phyloP scores from a whole-genome alignment of 2,888 invertebrate species.

The Automeris io region DNA sequence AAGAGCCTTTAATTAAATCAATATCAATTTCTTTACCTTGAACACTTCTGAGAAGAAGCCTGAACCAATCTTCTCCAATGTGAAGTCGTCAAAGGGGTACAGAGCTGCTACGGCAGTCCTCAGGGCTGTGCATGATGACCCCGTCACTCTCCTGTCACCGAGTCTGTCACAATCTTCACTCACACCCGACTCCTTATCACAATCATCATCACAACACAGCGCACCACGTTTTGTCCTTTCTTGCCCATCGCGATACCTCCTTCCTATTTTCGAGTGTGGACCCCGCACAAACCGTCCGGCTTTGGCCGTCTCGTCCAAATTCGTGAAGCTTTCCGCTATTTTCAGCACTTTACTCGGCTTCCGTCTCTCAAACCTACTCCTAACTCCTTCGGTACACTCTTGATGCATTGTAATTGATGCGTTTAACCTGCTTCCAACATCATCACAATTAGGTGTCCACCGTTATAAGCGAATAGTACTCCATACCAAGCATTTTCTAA shows the following conservation, averaged over 20 bases:
- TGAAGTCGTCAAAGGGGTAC: slow-evolving; percentile 95
- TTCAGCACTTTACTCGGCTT: slow-evolving; percentile 71
- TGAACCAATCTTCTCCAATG: slow-evolving; percentile 93
- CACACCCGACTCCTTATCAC: slow-evolving; percentile 70
- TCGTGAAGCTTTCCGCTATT: slow-evolving; percentile 74
- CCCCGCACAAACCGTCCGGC: slow-evolving; percentile 65
- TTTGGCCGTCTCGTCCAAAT: slow-evolving; percentile 69
- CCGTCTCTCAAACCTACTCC: slow-evolving; percentile 65
- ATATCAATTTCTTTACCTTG: slow-evolving; percentile 84
- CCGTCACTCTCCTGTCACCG: slow-evolving; percentile 65
- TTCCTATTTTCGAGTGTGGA: slow-evolving; percentile 59
- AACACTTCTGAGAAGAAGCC: slow-evolving; percentile 99
- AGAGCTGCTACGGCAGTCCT: slow-evolving; percentile 94
- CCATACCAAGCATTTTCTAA: slow-evolving; percentile 41
- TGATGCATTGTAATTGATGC: slow-evolving; percentile 71
- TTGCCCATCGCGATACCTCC: slow-evolving; percentile 44
- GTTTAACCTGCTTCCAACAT: slow-evolving; percentile 70
- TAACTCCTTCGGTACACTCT: slow-evolving; percentile 56
- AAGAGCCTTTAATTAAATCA: no score
- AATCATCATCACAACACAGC: slow-evolving; percentile 68
- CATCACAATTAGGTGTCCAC: slow-evolving; percentile 53
- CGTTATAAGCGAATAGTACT: slow-evolving; percentile 39
- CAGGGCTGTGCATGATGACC: slow-evolving; percentile 90
- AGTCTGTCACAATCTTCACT: slow-evolving; percentile 67
- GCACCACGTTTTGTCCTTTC: slow-evolving; percentile 59